These are phyloP conservation scores for Tonatia bakeri DNA, from an alignment of 2,113 vertebrate genomes.

Conservation along the genomic window DNA sequence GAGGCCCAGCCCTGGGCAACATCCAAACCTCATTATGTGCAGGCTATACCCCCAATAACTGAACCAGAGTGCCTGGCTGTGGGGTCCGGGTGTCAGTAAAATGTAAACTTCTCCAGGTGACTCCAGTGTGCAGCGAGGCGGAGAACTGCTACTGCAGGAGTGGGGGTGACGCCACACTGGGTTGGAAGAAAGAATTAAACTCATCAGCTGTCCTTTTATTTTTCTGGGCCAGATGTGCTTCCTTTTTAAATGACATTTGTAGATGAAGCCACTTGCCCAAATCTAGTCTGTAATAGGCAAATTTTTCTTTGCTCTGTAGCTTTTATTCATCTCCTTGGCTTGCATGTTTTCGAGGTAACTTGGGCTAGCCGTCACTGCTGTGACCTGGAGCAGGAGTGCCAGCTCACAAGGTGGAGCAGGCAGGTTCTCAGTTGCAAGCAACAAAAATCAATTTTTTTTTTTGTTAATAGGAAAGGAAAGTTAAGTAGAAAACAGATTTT, in stretches of 20 bases:
- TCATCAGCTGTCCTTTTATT: background rate
- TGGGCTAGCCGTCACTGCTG: background rate
- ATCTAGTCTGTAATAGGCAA: background rate
- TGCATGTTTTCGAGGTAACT: background rate
- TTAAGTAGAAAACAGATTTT: background rate
- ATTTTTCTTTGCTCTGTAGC: background rate
- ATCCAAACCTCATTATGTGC: background rate
- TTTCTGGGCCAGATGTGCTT: background rate
- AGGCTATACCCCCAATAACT: background rate
- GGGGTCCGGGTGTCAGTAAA: background rate
- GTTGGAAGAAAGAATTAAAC: background rate
- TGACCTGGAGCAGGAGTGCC: background rate
- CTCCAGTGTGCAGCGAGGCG: background rate
- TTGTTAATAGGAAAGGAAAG: background rate
- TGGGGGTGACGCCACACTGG: background rate
- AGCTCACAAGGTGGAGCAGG: background rate
- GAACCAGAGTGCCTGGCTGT: background rate
- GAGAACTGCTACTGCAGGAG: background rate
- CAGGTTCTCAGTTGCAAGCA: background rate
- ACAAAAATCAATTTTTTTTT: background rate
- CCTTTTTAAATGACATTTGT: background rate
- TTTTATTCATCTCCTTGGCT: background rate
- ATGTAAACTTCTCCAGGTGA: background rate
- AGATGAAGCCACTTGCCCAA: background rate
- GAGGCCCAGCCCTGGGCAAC: background rate